These are phyloP conservation scores for Dysidea cf. avara DNA, from an alignment of 37 sponge, comb jelly and placozoan genomes.

Conservation along the genomic window DNA sequence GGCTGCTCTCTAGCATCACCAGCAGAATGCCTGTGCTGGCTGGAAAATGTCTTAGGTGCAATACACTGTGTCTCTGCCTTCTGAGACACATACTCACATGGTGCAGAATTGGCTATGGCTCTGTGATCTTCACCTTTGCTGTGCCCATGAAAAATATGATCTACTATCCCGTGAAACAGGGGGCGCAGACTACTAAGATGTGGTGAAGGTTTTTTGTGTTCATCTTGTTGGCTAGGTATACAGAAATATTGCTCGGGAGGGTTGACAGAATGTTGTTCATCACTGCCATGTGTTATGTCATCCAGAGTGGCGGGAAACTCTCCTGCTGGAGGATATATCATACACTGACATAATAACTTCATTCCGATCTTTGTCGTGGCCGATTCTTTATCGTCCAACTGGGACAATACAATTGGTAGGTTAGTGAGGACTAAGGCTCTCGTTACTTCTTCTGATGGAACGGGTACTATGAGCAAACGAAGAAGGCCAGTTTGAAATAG, in stretches of 20 bases:
- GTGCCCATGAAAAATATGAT: too few relatives aligned
- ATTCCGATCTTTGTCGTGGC: background rate
- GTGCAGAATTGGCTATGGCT: too few relatives aligned
- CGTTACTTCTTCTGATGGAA: background rate
- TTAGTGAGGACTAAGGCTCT: conserved; percentile 11
- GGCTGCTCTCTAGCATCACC: too few relatives aligned
- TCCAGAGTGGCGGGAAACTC: conserved; percentile 5
- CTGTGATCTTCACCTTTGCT: too few relatives aligned
- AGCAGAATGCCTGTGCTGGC: too few relatives aligned
- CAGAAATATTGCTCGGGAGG: background rate
- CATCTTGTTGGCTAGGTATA: background rate
- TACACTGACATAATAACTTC: background rate
- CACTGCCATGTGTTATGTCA: background rate
- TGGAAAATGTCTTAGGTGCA: too few relatives aligned
- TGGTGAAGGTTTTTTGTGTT: too few relatives aligned
- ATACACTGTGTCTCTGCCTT: too few relatives aligned
- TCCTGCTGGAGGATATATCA: background rate
- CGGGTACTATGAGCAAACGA: background rate
- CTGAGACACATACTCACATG: too few relatives aligned
- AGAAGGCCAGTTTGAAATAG: conserved; percentile 1
- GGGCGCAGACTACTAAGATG: too few relatives aligned
- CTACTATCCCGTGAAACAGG: too few relatives aligned
- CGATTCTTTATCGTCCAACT: background rate
- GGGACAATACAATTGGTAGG: background rate
- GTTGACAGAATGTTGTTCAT: background rate